Evolutionary conservation across 2,113 vertebrate genomes (phyloP).

Genomic region (Xiphophorus maculatus): DNA sequence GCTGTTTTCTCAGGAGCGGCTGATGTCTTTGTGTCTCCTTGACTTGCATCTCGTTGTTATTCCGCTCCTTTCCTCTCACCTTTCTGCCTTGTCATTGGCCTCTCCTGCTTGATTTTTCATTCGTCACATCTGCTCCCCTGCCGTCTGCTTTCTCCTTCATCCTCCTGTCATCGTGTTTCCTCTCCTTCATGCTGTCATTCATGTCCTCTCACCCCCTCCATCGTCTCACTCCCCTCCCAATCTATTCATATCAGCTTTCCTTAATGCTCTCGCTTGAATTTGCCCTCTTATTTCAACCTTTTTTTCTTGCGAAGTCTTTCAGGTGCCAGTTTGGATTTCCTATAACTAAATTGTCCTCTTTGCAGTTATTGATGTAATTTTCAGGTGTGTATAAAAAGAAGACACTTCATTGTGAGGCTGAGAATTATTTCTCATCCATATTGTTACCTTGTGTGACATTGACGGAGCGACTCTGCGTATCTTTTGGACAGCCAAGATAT

Average conservation of each 20-base stretch:
- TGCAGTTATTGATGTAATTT: not conserved
- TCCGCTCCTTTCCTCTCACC: conserved; percentile 11
- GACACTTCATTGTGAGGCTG: not conserved
- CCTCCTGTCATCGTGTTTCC: conserved; percentile 16
- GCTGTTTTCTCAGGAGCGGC: conserved; percentile 9
- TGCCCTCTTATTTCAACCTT: not conserved
- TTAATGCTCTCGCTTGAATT: not conserved
- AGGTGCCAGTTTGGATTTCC: not conserved
- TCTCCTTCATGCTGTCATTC: conserved; percentile 10
- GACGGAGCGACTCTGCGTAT: not conserved
- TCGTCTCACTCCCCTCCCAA: conserved; percentile 7
- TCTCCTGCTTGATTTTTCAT: conserved; percentile 26
- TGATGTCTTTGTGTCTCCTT: not conserved
- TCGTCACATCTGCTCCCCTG: conserved; percentile 10
- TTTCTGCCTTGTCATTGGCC: conserved; percentile 12
- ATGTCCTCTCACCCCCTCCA: conserved; percentile 10
- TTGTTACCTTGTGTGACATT: not conserved
- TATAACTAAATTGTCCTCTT: conserved; percentile 1
- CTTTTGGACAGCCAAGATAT: not conserved
- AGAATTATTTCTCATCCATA: not conserved
- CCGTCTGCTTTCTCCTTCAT: conserved; percentile 7
- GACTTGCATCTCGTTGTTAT: conserved; percentile 21
- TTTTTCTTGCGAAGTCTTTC: not conserved
- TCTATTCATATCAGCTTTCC: conserved; percentile 42
- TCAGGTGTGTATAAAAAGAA: not conserved